These are phyloP conservation scores for Drosophila quadrilineata DNA, from an alignment of 1,140 invertebrate genomes.

Conservation along the genomic window DNA sequence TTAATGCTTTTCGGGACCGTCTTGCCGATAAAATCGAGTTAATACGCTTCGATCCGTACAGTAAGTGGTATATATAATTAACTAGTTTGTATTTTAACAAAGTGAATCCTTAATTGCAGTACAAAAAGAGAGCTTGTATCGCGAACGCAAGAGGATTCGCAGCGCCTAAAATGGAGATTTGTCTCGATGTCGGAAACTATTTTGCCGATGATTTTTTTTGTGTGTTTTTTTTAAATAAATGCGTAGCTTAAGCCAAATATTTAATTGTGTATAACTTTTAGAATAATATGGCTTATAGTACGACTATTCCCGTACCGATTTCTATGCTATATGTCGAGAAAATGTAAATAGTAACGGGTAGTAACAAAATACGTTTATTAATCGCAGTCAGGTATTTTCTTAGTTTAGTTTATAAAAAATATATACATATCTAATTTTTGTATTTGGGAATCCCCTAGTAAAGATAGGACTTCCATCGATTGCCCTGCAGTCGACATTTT, in stretches of 20 bases:
- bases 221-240: background rate
- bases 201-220: background rate
- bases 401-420: no score
- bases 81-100: background rate
- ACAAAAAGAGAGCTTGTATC: constrained; percentile 84
- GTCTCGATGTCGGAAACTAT: background rate
- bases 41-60: constrained; percentile 88
- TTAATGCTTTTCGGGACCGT: constrained; percentile 86
- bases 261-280: background rate
- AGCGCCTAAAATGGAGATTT: constrained; percentile 80
- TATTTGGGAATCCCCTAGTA: no score
- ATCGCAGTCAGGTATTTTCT: no score
- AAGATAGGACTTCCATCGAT: no score
- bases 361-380: no score
- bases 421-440: no score
- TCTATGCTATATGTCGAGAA: no score
- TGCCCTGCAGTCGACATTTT: no score
- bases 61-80: constrained; percentile 83
- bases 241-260: constrained; percentile 1
- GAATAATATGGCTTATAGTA: no score
- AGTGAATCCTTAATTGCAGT: constrained; percentile 82
- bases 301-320: no score
- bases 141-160: constrained; percentile 86
- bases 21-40: constrained; percentile 90
- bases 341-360: no score